Conservation (phyloP, 2,888 invertebrate genomes). For the Liodrosophila aerea region DNA sequence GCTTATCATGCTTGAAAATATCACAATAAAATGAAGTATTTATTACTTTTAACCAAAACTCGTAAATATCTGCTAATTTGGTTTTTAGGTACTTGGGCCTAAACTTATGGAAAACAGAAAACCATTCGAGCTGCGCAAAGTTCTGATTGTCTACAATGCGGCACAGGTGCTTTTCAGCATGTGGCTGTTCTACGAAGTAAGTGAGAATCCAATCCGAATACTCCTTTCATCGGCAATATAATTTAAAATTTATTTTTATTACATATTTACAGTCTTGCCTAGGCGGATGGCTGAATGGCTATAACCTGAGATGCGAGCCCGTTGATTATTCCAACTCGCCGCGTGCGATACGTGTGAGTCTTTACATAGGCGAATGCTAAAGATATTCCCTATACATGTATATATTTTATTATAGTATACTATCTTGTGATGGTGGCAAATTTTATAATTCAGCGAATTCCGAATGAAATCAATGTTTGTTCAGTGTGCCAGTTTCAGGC, state of each 20-base stretch:
- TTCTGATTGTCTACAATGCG: conserved; percentile 92
- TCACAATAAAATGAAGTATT: neutral
- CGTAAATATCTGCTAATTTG: neutral
- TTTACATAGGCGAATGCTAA: conserved; percentile 20
- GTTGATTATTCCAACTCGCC: conserved; percentile 89
- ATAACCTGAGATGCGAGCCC: conserved; percentile 90
- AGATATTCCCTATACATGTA: conserved; percentile 9
- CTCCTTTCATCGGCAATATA: too few relatives aligned
- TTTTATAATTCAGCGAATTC: conserved; percentile 31
- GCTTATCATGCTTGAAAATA: neutral
- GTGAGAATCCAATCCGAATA: too few relatives aligned
- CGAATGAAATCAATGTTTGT: conserved; percentile 41
- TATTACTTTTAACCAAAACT: neutral
- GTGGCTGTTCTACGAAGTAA: conserved; percentile 84
- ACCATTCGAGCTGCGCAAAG: conserved; percentile 89
- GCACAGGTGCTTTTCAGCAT: conserved; percentile 86
- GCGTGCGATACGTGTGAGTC: conserved; percentile 87
- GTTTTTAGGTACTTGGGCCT: conserved; percentile 87
- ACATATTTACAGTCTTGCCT: conserved; percentile 82
- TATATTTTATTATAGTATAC: neutral
- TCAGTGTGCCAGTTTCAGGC: conserved; percentile 56
- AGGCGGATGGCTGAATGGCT: conserved; percentile 88
- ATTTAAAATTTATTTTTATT: conserved; percentile 7
- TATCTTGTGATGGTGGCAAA: conserved; percentile 11
- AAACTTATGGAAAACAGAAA: conserved; percentile 92